These are phyloP conservation scores for Plebejus melissa DNA, from an alignment of 2,888 invertebrate species.

Conservation along the genomic window DNA sequence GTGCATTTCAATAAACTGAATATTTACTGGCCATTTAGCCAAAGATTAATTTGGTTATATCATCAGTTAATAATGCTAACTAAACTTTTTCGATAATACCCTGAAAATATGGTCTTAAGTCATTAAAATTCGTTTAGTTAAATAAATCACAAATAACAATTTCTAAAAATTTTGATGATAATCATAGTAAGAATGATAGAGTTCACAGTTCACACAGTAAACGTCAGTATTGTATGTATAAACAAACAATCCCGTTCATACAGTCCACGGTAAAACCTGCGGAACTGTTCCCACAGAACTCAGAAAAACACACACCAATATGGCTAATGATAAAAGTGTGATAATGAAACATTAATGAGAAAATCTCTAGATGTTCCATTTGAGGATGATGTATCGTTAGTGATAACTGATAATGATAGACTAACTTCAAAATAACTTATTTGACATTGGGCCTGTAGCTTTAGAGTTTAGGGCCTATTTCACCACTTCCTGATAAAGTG, in stretches of 20 bases:
- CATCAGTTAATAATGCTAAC: too few relatives aligned
- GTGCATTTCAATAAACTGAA: too few relatives aligned
- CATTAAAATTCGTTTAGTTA: too few relatives aligned
- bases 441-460: too few relatives aligned
- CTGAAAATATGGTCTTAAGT: too few relatives aligned
- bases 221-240: not conserved
- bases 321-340: not conserved
- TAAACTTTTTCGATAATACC: too few relatives aligned
- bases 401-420: too few relatives aligned
- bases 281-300: slow-evolving; percentile 7
- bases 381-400: not conserved
- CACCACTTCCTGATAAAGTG: too few relatives aligned
- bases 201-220: not conserved
- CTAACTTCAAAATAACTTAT: too few relatives aligned
- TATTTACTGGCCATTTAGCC: too few relatives aligned
- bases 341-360: not conserved
- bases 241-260: not conserved
- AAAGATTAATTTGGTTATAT: too few relatives aligned
- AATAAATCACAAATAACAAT: not conserved
- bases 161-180: not conserved
- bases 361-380: not conserved
- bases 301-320: not conserved
- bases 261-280: not conserved
- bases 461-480: too few relatives aligned
- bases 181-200: not conserved